These are phyloP conservation scores for Polypedilum pembai DNA, from an alignment of 1,140 invertebrate species.

Conservation along the genomic window DNA sequence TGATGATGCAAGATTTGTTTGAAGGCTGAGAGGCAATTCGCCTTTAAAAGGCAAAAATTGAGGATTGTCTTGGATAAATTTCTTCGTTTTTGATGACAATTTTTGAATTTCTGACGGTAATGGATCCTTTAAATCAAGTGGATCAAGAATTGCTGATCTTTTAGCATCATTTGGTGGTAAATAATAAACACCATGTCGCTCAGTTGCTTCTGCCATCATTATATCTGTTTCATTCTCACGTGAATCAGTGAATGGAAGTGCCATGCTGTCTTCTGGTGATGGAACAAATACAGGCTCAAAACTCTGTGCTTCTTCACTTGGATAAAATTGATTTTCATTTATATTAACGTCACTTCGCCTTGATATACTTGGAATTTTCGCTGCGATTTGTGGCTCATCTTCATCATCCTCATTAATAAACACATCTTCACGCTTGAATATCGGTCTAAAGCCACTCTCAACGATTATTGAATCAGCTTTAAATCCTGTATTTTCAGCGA, in stretches of 20 bases:
- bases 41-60: slow-evolving; percentile 64
- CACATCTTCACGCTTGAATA: slow-evolving; percentile 50
- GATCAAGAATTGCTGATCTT: slow-evolving; percentile 55
- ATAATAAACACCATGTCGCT: slow-evolving; percentile 59
- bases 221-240: slow-evolving; percentile 43
- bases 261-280: slow-evolving; percentile 52
- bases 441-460: slow-evolving; percentile 74
- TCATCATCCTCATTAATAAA: slow-evolving; percentile 39
- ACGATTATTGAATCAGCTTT: slow-evolving; percentile 70
- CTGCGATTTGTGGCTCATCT: slow-evolving; percentile 30
- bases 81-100: slow-evolving; percentile 49
- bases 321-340: slow-evolving; percentile 40
- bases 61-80: slow-evolving; percentile 54
- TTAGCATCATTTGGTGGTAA: slow-evolving; percentile 52
- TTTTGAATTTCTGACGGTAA: slow-evolving; percentile 45
- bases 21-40: slow-evolving; percentile 50
- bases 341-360: slow-evolving; percentile 48
- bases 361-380: slow-evolving; percentile 42
- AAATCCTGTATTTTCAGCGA: slow-evolving; percentile 62
- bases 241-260: slow-evolving; percentile 45
- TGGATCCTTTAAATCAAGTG: slow-evolving; percentile 49
- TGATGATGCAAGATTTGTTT: not conserved
- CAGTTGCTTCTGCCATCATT: slow-evolving; percentile 59
- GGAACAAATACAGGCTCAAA: slow-evolving; percentile 70
- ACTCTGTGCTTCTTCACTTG: slow-evolving; percentile 45